These are phyloP conservation scores for Trachops cirrhosus DNA, from an alignment of 2,797 vertebrate species.

Conservation along the genomic window DNA sequence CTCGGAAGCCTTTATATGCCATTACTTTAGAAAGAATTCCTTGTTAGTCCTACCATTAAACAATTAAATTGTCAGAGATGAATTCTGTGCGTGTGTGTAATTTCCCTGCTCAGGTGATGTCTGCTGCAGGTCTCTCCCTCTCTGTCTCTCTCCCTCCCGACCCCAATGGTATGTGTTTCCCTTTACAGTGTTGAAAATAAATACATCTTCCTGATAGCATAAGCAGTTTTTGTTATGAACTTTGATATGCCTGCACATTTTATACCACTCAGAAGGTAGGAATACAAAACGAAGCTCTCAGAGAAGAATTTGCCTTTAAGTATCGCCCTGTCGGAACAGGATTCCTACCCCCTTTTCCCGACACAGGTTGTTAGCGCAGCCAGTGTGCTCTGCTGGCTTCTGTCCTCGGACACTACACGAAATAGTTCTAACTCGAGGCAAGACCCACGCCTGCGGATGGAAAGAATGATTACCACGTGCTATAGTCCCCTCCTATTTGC, in stretches of 20 bases:
- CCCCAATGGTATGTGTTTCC: conserved; percentile 43
- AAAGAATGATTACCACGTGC: background rate
- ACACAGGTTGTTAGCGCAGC: background rate
- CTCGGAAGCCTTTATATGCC: conserved; percentile 74
- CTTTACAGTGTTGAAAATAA: conserved; percentile 63
- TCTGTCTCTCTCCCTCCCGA: background rate
- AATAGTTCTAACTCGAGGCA: background rate
- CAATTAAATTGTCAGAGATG: conserved; percentile 79
- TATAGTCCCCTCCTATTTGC: background rate
- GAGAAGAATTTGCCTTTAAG: background rate
- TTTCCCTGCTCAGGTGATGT: conserved; percentile 75
- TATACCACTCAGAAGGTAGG: background rate
- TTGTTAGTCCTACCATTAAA: conserved; percentile 79
- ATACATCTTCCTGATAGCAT: conserved; percentile 50
- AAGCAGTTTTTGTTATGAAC: conserved; percentile 44
- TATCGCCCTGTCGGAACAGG: background rate
- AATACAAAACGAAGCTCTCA: conserved; percentile 30
- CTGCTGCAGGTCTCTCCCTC: conserved; percentile 39
- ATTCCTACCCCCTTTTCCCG: background rate
- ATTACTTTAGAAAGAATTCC: conserved; percentile 77
- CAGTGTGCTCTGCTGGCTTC: background rate
- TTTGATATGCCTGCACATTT: conserved; percentile 17
- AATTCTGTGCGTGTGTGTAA: conserved; percentile 63
- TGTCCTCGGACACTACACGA: background rate
- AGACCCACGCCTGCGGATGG: background rate